Evolutionary conservation across 2,113 vertebrate genomes (phyloP).

Genomic region (Rattus norvegicus): DNA sequence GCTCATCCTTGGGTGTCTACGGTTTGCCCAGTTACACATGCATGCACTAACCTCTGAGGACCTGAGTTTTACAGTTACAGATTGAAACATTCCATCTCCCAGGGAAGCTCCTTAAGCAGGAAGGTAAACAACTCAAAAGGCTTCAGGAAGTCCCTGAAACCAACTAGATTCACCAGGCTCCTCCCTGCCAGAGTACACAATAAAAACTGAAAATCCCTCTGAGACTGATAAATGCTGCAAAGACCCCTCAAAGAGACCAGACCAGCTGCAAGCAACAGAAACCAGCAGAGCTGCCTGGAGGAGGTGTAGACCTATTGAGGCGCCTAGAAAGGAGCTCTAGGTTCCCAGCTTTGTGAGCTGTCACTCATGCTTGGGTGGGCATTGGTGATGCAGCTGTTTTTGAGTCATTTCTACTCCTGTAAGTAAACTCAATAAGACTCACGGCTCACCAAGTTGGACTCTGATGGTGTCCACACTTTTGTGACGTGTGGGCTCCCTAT

Average conservation of each 20-base stretch:
- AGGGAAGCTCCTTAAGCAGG: not conserved
- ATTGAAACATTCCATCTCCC: not conserved
- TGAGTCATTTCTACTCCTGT: not conserved
- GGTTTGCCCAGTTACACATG: not conserved
- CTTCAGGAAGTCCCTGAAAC: not conserved
- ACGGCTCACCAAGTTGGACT: not conserved
- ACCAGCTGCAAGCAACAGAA: not conserved
- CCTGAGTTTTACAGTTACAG: not conserved
- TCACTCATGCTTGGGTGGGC: not conserved
- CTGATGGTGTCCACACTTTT: not conserved
- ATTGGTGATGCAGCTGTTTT: not conserved
- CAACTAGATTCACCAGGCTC: not conserved
- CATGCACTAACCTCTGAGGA: no score
- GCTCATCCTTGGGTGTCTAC: fast-evolving
- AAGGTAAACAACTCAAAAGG: not conserved
- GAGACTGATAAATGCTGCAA: not conserved
- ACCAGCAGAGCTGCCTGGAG: no score
- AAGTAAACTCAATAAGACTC: not conserved
- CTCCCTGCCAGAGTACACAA: not conserved
- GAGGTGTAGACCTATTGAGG: not conserved
- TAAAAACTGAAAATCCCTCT: not conserved
- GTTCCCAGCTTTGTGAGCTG: not conserved
- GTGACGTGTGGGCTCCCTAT: not conserved
- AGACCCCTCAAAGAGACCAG: no score
- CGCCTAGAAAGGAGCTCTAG: not conserved